phyloP scores from a whole-genome alignment of 2,888 invertebrate genomes.

The Parasteatoda lunata region DNA sequence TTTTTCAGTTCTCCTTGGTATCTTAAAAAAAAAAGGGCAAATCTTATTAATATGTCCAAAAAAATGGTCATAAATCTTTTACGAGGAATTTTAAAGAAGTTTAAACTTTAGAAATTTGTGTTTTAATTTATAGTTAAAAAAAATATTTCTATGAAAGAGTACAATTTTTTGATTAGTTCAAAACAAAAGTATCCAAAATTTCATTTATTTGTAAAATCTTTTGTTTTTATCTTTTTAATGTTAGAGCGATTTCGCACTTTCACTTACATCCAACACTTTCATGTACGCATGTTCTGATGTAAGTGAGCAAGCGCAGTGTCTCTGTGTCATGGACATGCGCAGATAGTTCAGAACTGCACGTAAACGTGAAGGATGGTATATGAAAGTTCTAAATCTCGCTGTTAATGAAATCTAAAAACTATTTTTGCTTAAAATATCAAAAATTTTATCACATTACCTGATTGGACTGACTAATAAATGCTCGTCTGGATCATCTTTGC shows the following conservation, averaged over 20 bases:
- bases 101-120: background rate
- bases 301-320: too few relatives aligned
- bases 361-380: too few relatives aligned
- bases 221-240: background rate
- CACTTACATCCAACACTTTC: background rate
- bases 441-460: constrained; percentile 4
- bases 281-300: background rate
- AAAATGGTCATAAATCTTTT: too few relatives aligned
- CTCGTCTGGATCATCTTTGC: background rate
- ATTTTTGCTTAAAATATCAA: too few relatives aligned
- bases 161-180: background rate
- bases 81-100: too few relatives aligned
- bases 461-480: constrained; percentile 23
- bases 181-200: background rate
- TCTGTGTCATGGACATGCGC: too few relatives aligned
- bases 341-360: too few relatives aligned
- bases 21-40: constrained; percentile 1
- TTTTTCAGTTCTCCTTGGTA: constrained; percentile 25
- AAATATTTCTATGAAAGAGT: background rate
- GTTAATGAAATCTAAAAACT: too few relatives aligned
- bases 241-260: background rate
- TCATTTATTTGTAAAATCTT: background rate
- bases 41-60: too few relatives aligned
- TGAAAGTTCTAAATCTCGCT: too few relatives aligned
- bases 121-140: background rate